Percentiles rank a stretch among this genome's conserved stretches.
phyloP scores from a whole-genome alignment of 2,113 vertebrate species.

The Melanostigma gelatinosum region DNA sequence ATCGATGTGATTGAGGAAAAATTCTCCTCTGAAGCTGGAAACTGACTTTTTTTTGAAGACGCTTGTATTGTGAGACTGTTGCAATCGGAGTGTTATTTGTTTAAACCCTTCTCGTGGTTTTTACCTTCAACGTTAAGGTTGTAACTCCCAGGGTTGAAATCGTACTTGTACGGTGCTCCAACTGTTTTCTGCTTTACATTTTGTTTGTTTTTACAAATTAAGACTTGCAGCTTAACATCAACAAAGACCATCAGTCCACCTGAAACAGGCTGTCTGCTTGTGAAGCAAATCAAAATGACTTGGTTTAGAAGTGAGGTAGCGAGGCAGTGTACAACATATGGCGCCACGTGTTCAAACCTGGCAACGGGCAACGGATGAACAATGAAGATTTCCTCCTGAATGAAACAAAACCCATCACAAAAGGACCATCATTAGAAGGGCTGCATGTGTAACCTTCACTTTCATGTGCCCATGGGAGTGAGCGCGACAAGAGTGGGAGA shows the following conservation, averaged over 20 bases:
- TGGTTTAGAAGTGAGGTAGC: slow-evolving; percentile 63
- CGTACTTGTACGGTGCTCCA: background rate
- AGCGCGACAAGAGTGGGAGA: slow-evolving; percentile 61
- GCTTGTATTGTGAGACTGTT: slow-evolving; percentile 26
- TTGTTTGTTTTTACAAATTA: slow-evolving; percentile 1
- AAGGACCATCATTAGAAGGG: slow-evolving; percentile 65
- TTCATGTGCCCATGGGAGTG: slow-evolving; percentile 77
- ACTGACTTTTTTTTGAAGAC: slow-evolving; percentile 22
- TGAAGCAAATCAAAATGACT: slow-evolving; percentile 59
- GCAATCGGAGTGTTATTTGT: background rate
- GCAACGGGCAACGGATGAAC: slow-evolving; percentile 66
- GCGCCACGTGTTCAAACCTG: slow-evolving; percentile 61
- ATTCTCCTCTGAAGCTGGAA: slow-evolving; percentile 40
- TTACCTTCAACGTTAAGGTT: slow-evolving; percentile 15
- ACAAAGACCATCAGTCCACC: slow-evolving; percentile 39
- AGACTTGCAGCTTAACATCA: background rate
- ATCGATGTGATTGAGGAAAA: slow-evolving; percentile 44
- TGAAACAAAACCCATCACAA: slow-evolving; percentile 52
- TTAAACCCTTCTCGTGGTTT: background rate
- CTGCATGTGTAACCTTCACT: slow-evolving; percentile 80
- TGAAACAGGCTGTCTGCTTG: slow-evolving; percentile 38
- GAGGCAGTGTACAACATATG: slow-evolving; percentile 66
- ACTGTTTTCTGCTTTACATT: background rate
- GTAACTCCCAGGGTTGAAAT: slow-evolving; percentile 1
- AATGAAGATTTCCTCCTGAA: slow-evolving; percentile 62